phyloP scores from a whole-genome alignment of 2,888 invertebrate genomes.

The Protodeltote pygarga region DNA sequence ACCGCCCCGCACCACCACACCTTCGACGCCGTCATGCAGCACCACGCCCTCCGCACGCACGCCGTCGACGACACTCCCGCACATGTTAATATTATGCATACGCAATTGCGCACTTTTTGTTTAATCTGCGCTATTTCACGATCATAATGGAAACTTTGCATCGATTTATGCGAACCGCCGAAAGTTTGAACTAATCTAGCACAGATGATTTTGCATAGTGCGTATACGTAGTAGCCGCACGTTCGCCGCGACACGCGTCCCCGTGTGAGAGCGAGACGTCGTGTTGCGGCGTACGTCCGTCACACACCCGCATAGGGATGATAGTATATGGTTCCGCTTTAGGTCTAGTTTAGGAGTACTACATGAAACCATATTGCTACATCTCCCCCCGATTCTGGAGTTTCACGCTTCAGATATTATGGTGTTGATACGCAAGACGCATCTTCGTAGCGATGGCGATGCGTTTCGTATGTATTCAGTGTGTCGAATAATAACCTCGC shows the following conservation, averaged over 20 bases:
- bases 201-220: slow-evolving; percentile 51
- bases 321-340: slow-evolving; percentile 61
- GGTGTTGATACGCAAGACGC: slow-evolving; percentile 69
- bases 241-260: slow-evolving; percentile 24
- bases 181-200: slow-evolving; percentile 49
- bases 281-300: slow-evolving; percentile 41
- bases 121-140: slow-evolving; percentile 49
- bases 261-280: not conserved
- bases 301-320: slow-evolving; percentile 51
- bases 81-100: slow-evolving; percentile 56
- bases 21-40: slow-evolving; percentile 87
- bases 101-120: slow-evolving; percentile 45
- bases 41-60: slow-evolving; percentile 84
- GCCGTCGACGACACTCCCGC: slow-evolving; percentile 71
- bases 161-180: slow-evolving; percentile 36
- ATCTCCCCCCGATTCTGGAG: slow-evolving; percentile 53
- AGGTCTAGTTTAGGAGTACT: slow-evolving; percentile 55
- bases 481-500: slow-evolving; percentile 78
- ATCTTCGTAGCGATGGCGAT: slow-evolving; percentile 52
- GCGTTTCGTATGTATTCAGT: slow-evolving; percentile 61
- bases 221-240: slow-evolving; percentile 42
- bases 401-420: slow-evolving; percentile 68
- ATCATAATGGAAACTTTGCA: slow-evolving; percentile 38
- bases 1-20: slow-evolving; percentile 82
- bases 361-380: slow-evolving; percentile 58